Conservation (phyloP, 2,797 vertebrate genomes). For the Trematomus bernacchii region DNA sequence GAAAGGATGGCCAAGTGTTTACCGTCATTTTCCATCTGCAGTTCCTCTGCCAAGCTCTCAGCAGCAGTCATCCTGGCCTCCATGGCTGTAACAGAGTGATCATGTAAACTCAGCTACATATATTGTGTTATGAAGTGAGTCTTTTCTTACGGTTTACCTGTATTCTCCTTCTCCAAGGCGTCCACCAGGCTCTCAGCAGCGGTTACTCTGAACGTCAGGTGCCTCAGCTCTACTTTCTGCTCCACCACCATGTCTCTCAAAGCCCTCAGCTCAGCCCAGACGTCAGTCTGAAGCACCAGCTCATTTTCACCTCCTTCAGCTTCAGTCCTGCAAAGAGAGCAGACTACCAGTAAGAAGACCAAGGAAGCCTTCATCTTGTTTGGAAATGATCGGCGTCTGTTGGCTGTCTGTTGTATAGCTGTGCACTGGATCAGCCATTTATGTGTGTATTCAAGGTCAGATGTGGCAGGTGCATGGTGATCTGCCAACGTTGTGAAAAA, state of each 20-base stretch:
- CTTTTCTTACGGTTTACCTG: conserved; percentile 13
- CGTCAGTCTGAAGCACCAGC: background rate
- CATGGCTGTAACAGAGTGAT: conserved; percentile 21
- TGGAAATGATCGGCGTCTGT: background rate
- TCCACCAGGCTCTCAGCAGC: conserved; percentile 41
- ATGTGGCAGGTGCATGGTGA: conserved; percentile 14
- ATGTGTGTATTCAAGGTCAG: conserved; percentile 26
- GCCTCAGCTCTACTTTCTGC: conserved; percentile 29
- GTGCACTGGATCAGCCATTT: background rate
- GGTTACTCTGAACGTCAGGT: conserved; percentile 31
- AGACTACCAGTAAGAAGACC: conserved; percentile 10
- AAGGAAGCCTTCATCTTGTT: conserved; percentile 24
- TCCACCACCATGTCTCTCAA: conserved; percentile 43
- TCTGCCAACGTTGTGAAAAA: conserved; percentile 34
- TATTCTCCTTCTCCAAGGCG: conserved; percentile 30
- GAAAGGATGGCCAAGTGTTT: background rate
- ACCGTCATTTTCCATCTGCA: conserved; percentile 36
- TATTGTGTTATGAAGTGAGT: background rate
- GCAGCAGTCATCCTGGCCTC: conserved; percentile 38
- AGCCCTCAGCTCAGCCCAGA: conserved; percentile 42
- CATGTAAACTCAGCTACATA: background rate
- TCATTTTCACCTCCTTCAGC: background rate
- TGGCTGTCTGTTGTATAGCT: background rate
- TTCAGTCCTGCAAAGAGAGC: conserved; percentile 14
- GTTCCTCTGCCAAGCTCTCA: conserved; percentile 28